phyloP scores from a whole-genome alignment of 2,888 invertebrate genomes.

The Drosophila neotestacea region DNA sequence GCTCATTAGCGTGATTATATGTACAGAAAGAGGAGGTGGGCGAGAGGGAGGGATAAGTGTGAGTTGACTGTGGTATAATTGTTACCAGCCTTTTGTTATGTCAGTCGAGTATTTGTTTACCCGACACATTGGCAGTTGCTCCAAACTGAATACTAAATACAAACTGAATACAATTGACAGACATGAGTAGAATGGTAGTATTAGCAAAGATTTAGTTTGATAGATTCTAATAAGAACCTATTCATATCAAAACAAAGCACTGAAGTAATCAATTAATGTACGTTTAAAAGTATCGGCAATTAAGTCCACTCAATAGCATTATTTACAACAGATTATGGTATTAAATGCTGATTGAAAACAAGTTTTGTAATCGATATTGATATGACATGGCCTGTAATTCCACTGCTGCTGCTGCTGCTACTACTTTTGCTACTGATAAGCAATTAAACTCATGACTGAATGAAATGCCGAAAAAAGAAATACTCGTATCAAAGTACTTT shows the following conservation, averaged over 20 bases:
- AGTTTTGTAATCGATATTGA: conserved; percentile 17
- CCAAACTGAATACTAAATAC: not conserved
- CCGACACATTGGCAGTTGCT: conserved; percentile 16
- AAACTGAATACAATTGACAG: not conserved
- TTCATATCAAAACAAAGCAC: not conserved
- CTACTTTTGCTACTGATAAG: conserved; percentile 1
- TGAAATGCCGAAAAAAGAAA: conserved; percentile 12
- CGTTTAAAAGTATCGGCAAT: conserved; percentile 42
- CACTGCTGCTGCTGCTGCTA: not conserved
- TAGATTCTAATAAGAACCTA: conserved; percentile 6
- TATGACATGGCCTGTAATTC: conserved; percentile 3
- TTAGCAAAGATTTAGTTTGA: not conserved
- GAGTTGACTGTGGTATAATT: conserved; percentile 18
- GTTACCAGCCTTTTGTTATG: conserved; percentile 11
- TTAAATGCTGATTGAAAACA: conserved; percentile 15
- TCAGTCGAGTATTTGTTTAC: conserved; percentile 25
- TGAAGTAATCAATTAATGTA: conserved; percentile 42
- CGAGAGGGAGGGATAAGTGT: conserved; percentile 9
- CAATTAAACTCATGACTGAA: not conserved
- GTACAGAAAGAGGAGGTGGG: not conserved
- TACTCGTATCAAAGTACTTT: conserved; percentile 4
- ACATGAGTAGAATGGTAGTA: conserved; percentile 1
- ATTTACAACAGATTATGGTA: conserved; percentile 50
- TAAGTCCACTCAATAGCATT: conserved; percentile 27
- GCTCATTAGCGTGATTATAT: conserved; percentile 39